Evolutionary conservation across 1,140 invertebrate species (phyloP), one percentile per base, ranked within the genome.

Genomic region (Dendrolimus kikuchii): DNA sequence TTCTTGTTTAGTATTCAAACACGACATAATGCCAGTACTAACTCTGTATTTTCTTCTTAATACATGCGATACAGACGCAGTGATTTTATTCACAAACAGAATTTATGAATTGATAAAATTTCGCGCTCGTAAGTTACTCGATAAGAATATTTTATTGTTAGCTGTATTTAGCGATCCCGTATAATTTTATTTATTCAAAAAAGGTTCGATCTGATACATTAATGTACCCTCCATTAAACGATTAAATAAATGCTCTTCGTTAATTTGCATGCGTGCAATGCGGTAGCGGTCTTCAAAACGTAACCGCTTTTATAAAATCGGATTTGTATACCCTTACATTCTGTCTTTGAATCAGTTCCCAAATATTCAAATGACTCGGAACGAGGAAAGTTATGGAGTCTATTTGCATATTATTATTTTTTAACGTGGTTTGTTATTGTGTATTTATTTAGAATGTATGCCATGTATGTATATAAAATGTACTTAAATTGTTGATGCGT

Each of bases 251-350:
- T 65, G 68, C 68, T 67, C 66, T 68, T 67, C 66, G 64, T 67
- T 72, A 71, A 77, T 77, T 68, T 78, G 74, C 70, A 78, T 80
- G 71, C 69, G 68, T 81, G 71, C 68, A 69, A 68, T 53, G 68
- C 65, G 65, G 71, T 65, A 60, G 67, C 60, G 60, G 64, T 68
- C 70, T 74, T 72, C 69, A 78, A 72, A 78, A 70, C 66, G 68
- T 67, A 73, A 56, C 71, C 61, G 64, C 68, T 68, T 56, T 68
- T 68, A 73, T 76, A 74, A 69, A 77, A 69, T 70, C 66, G 69
- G 71, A 71, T 72, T 77, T 70, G 64, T 66, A 62, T 23, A 23
- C 23, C 23, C 60, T 60, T 40, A 48, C 40, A 52, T 43, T 54
- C 50, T 48, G 9, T 36, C 45, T 62, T 58, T 55, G 51, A 59